Base-by-base conservation (phyloP, 2,797 vertebrate species). In the Pogonophryne albipinna region DNA sequence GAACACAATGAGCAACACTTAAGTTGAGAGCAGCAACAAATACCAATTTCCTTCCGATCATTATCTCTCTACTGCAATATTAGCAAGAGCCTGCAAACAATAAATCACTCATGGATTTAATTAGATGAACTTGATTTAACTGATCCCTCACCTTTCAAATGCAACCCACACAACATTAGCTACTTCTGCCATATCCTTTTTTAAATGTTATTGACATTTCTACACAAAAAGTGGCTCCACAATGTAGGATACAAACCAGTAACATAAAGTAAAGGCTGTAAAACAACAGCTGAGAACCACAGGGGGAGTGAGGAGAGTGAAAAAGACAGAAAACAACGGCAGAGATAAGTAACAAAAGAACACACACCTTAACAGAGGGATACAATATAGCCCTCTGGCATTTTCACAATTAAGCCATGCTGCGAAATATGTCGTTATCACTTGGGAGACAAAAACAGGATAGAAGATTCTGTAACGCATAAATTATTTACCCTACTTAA, bases 281-380 rank as follows among this genome's bases (percentile, higher is more conserved):
- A 74, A 85, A 75, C 42, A 77, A 15, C 66, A 73, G 69, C 70
- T 70, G 67, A 84, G 47, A 71, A 51, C 71, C 78, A 80, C n/a
- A 59, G 78, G 83, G 79, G 71, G 62, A 38, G 34, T 38, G 34
- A 6, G 55, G 60, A 71, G 60, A 71, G 31, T 44, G 61, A 68
- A 77, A 16, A 56, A 50, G 56, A 72, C 66, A 52, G 20, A 60
- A 78, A 84, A 71, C 31, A 77, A 61, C 50, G 51, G 56, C 31
- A 56, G 34, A 65, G 49, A 64, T 50, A 74, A 75, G 50, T 10
- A 79, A 71, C 42, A 77, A 63, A 76, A 80, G 70, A 68, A 51
- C 72, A 66, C 73, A 79, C 76, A 59, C 83, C 80, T 89, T 93
- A 89, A 93, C 87, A 87, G 86, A 93, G 91, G 88, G 88, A 87